These are phyloP conservation scores for Laspeyria flexula DNA, from an alignment of 2,888 invertebrate species.

Conservation along the genomic window DNA sequence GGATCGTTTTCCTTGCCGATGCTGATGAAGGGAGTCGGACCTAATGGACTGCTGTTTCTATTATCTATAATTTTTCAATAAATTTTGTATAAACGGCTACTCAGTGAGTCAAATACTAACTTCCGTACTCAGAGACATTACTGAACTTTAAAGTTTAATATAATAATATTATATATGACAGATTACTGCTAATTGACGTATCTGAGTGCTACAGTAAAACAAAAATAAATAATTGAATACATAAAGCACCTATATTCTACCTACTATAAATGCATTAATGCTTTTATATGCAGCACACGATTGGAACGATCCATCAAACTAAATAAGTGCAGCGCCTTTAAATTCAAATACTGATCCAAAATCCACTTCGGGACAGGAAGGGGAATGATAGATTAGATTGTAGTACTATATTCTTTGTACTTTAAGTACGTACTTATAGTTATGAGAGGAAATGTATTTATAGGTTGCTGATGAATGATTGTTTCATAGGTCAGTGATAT, in stretches of 20 bases:
- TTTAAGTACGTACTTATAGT: neutral
- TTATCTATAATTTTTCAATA: no score
- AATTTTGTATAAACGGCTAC: no score
- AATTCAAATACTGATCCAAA: constrained; percentile 29
- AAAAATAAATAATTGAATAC: constrained; percentile 28
- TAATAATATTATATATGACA: no score
- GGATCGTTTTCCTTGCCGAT: no score
- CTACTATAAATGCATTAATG: constrained; percentile 26
- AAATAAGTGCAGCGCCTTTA: constrained; percentile 27
- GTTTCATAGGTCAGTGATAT: neutral
- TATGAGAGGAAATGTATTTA: neutral
- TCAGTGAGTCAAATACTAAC: no score
- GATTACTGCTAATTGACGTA: no score
- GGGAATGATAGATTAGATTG: constrained; percentile 23
- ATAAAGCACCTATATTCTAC: neutral
- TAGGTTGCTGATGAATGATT: neutral
- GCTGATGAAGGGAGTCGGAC: no score
- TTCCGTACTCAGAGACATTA: no score
- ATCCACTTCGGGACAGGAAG: constrained; percentile 24
- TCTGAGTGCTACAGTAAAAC: no score
- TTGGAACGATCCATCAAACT: constrained; percentile 23
- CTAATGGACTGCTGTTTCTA: no score
- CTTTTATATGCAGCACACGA: constrained; percentile 29
- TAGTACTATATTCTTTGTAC: constrained; percentile 10
- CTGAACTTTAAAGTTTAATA: no score